Evolutionary conservation across 2,888 invertebrate genomes (phyloP).

Genomic region (Itoplectis maculator): DNA sequence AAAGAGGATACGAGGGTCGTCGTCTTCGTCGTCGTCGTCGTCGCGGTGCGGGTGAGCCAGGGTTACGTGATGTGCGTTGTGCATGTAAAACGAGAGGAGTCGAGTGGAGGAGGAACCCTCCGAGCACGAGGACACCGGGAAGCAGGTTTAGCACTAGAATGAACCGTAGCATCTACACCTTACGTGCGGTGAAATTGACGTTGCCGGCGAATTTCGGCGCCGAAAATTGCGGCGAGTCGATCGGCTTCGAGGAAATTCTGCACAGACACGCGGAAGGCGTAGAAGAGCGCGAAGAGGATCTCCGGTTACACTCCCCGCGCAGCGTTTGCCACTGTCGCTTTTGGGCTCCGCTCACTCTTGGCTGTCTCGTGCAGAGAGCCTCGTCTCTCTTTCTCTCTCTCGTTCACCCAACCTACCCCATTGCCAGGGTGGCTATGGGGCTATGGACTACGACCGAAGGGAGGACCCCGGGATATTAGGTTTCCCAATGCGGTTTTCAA

Average conservation of each 20-base stretch:
- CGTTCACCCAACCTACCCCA: neutral
- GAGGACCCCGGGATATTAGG: conserved; percentile 81
- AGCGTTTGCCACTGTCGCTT: conserved; percentile 16
- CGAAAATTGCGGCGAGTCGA: neutral
- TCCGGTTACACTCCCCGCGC: conserved; percentile 50
- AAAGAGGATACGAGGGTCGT: conserved; percentile 40
- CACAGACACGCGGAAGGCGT: conserved; percentile 7
- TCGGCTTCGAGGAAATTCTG: conserved; percentile 13
- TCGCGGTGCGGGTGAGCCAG: conserved; percentile 26
- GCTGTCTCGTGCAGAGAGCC: neutral
- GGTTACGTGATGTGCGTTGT: conserved; percentile 25
- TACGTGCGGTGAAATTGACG: neutral
- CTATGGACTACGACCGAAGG: conserved; percentile 23
- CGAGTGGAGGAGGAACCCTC: conserved; percentile 23
- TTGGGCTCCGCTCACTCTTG: conserved; percentile 13
- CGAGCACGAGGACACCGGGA: conserved; percentile 22
- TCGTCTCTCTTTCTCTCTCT: neutral
- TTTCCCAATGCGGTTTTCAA: conserved; percentile 84
- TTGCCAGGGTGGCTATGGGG: too few species aligned
- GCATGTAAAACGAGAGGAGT: conserved; percentile 49
- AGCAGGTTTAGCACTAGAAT: neutral
- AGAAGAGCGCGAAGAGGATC: conserved; percentile 48
- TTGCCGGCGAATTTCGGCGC: neutral
- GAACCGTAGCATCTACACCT: neutral
- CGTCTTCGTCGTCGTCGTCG: too few species aligned